These are phyloP conservation scores for Mobula birostris DNA, from an alignment of 2,113 vertebrate genomes.

Conservation along the genomic window DNA sequence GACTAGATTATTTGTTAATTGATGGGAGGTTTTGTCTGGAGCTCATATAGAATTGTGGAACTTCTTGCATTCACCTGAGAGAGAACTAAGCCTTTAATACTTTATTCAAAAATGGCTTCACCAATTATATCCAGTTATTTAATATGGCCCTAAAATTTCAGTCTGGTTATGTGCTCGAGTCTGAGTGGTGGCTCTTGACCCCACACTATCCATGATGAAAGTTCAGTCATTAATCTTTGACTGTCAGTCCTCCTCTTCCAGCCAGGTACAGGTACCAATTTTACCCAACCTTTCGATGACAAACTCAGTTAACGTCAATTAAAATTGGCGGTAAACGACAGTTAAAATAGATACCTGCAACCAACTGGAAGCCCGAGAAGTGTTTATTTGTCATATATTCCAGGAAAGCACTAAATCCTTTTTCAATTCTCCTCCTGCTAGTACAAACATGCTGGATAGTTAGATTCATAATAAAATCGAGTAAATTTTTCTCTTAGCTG, in stretches of 20 bases:
- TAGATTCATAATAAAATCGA: neutral
- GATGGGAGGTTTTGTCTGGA: neutral
- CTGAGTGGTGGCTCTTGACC: neutral
- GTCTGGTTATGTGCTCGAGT: neutral
- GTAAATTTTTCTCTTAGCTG: neutral
- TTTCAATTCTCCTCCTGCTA: too few relatives aligned
- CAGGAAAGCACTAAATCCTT: too few relatives aligned
- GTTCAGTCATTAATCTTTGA: neutral
- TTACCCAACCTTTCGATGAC: too few relatives aligned
- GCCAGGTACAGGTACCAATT: too few relatives aligned
- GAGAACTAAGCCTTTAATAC: neutral
- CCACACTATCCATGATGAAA: neutral
- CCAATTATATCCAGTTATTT: neutral
- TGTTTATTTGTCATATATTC: too few relatives aligned
- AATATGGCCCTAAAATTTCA: neutral
- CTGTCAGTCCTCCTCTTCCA: neutral
- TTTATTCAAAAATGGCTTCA: neutral
- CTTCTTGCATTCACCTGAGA: neutral
- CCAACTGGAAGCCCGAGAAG: too few relatives aligned
- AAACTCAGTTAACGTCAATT: too few relatives aligned
- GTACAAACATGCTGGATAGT: neutral
- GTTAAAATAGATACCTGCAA: too few relatives aligned
- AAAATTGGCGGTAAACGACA: too few relatives aligned
- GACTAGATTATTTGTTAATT: neutral
- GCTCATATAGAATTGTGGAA: neutral